phyloP scores from a whole-genome alignment of 2,113 vertebrate genomes.

The Channa maculata region DNA sequence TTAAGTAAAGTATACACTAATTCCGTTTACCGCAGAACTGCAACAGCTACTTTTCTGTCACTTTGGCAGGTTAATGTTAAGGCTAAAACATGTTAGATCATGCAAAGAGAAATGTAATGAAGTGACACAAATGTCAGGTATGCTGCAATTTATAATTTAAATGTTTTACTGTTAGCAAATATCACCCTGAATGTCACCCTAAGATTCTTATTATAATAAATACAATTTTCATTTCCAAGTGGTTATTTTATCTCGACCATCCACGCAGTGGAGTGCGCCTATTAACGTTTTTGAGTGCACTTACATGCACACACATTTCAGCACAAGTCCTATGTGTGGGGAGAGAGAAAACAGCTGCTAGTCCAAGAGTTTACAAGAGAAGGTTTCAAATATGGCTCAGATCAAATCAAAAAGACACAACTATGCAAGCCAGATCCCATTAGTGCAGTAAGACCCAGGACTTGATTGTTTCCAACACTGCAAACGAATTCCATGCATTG shows the following conservation, averaged over 20 bases:
- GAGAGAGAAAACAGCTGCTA: conserved; percentile 67
- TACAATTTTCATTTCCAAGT: neutral
- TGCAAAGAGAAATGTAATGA: too few species aligned
- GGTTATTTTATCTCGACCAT: conserved; percentile 1
- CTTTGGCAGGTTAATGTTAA: too few species aligned
- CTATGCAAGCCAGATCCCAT: conserved; percentile 70
- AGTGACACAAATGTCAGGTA: too few species aligned
- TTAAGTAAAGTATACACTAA: too few species aligned
- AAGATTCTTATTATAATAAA: neutral
- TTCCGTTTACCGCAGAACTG: too few species aligned
- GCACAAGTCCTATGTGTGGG: conserved; percentile 22
- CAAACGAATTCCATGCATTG: conserved; percentile 74
- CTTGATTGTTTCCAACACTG: conserved; percentile 73
- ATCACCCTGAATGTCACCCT: neutral
- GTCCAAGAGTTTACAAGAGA: conserved; percentile 59
- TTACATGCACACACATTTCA: conserved; percentile 19
- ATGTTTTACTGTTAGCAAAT: neutral
- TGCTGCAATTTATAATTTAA: too few species aligned
- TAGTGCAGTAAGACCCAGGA: conserved; percentile 53
- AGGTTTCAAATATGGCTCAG: conserved; percentile 55
- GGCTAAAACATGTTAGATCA: too few species aligned
- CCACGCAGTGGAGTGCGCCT: conserved; percentile 8
- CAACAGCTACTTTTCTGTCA: too few species aligned
- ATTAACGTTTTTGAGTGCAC: conserved; percentile 13
- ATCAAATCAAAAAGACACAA: conserved; percentile 72